These are phyloP conservation scores for Fulmarus glacialis DNA, from an alignment of 2,113 vertebrate genomes.

Conservation along the genomic window DNA sequence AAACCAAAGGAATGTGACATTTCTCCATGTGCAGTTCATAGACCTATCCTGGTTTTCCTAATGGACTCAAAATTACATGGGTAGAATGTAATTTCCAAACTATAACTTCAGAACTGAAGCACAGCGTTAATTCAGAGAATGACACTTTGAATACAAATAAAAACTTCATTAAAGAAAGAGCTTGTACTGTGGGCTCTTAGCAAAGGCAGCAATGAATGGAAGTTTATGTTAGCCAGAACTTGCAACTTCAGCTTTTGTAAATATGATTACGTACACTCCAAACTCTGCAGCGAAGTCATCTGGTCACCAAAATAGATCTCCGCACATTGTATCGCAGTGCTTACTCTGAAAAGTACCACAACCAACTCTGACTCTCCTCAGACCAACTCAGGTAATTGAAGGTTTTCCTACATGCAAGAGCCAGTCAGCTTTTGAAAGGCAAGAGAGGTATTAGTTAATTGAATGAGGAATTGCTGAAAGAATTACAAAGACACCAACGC, in stretches of 20 bases:
- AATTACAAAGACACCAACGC: neutral
- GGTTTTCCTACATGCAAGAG: neutral
- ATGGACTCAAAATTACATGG: constrained; percentile 55
- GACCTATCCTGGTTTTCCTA: constrained; percentile 62
- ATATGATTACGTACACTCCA: constrained; percentile 12
- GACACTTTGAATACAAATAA: neutral
- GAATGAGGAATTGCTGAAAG: neutral
- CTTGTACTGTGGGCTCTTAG: neutral
- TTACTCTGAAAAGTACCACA: neutral
- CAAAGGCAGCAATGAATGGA: constrained; percentile 46
- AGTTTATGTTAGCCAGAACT: constrained; percentile 40
- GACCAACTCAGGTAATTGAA: neutral
- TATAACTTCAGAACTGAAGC: neutral
- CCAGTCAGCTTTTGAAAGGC: neutral
- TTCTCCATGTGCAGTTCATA: constrained; percentile 72
- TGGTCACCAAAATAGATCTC: constrained; percentile 15
- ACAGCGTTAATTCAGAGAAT: neutral
- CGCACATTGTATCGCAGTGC: neutral
- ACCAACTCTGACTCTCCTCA: neutral
- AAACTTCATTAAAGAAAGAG: neutral
- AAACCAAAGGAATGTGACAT: constrained; percentile 75
- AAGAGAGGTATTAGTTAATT: neutral
- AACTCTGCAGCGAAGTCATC: constrained; percentile 16
- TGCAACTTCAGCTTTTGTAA: constrained; percentile 41
- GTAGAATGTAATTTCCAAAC: constrained; percentile 45